Base-by-base conservation (phyloP, 2,113 vertebrate species). In the Neolamprologus sp. region DNA sequence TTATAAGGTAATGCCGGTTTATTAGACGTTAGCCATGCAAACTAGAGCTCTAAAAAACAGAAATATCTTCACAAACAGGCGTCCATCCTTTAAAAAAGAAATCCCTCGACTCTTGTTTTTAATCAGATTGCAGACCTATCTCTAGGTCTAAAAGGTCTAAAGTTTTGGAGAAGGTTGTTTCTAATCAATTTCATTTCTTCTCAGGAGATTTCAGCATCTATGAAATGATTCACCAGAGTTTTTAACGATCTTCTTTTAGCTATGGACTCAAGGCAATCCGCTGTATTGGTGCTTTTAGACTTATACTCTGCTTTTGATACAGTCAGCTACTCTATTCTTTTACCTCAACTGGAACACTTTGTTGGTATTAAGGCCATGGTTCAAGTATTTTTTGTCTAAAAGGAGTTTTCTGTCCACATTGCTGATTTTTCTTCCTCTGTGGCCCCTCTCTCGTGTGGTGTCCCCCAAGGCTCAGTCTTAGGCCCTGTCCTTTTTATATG, bases 231-330 rank as follows among this genome's bases (percentile, higher is more conserved):
- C 33, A 65, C 19, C 10, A 2, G 19, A 37, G 33, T 37, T 68
- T 37, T 68, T 37, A 8, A 68, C 1, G 1, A 37, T 68, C 11
- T 68, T 21, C 33, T 68, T 68, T 68, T 37, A 37, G 33, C 33
- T 68, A 37, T 65, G 60, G 31, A 12, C 19, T 0, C 33, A 37
- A 7, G 60, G 19, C 19, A 37, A 21, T 37, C 7, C 1, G 0
- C 19, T 4, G 19, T 21, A 13, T 37, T 68, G 33, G 63, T 68
- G 63, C 19, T 68, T 68, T 13, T 37, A 65, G 63, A 68, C 9
- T 0, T 65, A 7, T 37, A 12, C 60, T 37, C 60, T 65, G 33
- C 33, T 37, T 68, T 68, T 68, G 33, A 68, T 37, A 68, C 19
- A 37, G 57, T 60, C 57, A 60, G 19, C 33, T 21, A 13, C 60